Evolutionary conservation across 2,888 invertebrate genomes (phyloP).

Genomic region (Drosophila neutralis): DNA sequence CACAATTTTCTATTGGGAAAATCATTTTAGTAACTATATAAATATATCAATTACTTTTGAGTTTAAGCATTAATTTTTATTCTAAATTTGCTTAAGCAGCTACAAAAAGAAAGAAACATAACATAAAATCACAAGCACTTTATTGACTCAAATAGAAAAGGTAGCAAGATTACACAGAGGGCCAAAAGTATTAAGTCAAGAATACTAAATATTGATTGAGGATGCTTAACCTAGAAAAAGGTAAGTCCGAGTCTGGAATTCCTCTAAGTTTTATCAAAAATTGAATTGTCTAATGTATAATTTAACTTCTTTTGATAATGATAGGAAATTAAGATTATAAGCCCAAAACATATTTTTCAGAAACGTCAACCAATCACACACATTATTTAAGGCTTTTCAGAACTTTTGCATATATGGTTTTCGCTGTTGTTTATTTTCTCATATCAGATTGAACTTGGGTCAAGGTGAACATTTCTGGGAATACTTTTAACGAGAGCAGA

Average conservation of each 20-base stretch:
- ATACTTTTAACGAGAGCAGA: neutral
- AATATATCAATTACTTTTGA: neutral
- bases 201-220: neutral
- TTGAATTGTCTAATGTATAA: too few relatives aligned
- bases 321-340: neutral
- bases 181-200: neutral
- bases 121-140: neutral
- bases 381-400: neutral
- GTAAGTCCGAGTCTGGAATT: neutral
- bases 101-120: neutral
- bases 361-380: too few relatives aligned
- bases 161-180: neutral
- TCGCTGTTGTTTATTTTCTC: neutral
- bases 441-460: neutral
- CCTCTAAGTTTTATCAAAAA: neutral
- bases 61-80: neutral
- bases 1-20: neutral
- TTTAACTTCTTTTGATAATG: neutral
- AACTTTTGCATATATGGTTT: neutral
- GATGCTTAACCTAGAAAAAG: neutral
- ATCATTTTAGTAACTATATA: neutral
- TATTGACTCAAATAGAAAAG: neutral
- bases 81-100: neutral
- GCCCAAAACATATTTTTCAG: too few relatives aligned
- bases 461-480: neutral